Evolutionary conservation across 1,140 invertebrate species (phyloP).

Genomic region (Drosophila paulistorum): DNA sequence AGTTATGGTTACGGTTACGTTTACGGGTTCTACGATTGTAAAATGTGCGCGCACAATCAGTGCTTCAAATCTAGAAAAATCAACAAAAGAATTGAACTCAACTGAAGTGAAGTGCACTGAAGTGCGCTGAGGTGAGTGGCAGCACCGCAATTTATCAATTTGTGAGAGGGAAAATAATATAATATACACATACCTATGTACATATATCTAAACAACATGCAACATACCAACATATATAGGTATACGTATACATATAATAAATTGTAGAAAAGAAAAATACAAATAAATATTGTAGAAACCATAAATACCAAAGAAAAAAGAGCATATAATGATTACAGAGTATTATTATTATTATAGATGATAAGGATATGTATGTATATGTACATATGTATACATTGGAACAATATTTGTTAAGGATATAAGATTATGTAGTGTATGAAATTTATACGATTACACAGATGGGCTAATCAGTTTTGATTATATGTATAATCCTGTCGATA

Average conservation of each 20-base stretch:
- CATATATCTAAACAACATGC: neutral
- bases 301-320: neutral
- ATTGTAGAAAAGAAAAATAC: neutral
- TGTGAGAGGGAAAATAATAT: conserved; percentile 35
- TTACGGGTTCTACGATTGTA: conserved; percentile 43
- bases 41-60: conserved; percentile 70
- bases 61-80: conserved; percentile 79
- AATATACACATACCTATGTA: conserved; percentile 19
- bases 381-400: neutral
- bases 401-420: conserved; percentile 8
- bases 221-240: no score
- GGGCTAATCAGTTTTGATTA: no score
- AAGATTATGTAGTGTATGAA: no score
- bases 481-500: no score
- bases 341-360: neutral
- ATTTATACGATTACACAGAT: no score
- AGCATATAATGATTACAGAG: neutral
- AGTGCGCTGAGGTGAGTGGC: conserved; percentile 46
- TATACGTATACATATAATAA: neutral
- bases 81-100: conserved; percentile 72
- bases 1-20: conserved; percentile 23
- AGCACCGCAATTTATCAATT: conserved; percentile 44
- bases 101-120: conserved; percentile 48
- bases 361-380: neutral
- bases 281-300: conserved; percentile 2